Percentiles rank a stretch among this genome's conserved stretches.
These are phyloP conservation scores for Puffinus mauretanicus DNA, from an alignment of 2,113 vertebrate species.

Conservation along the genomic window DNA sequence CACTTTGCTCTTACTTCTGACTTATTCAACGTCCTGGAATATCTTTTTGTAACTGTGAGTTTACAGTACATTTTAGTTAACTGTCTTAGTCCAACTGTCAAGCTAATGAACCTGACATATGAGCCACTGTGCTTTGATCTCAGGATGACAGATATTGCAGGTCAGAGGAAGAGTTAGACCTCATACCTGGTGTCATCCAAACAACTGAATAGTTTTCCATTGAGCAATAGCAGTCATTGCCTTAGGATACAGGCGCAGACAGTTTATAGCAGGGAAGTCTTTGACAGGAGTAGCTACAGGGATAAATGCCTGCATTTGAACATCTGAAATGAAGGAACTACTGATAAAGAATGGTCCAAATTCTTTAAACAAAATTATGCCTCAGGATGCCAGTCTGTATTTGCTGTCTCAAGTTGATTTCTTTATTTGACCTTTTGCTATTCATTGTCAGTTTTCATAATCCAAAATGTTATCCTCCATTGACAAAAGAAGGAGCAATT, in stretches of 20 bases:
- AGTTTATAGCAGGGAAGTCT: conserved; percentile 39
- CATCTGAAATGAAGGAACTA: conserved; percentile 49
- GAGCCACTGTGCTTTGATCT: conserved; percentile 60
- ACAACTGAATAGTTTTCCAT: neutral
- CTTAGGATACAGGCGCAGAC: conserved; percentile 54
- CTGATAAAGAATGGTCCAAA: conserved; percentile 52
- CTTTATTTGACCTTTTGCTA: conserved; percentile 57
- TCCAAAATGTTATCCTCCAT: neutral
- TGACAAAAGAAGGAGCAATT: conserved; percentile 13
- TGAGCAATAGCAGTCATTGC: conserved; percentile 4
- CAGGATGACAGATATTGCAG: conserved; percentile 26
- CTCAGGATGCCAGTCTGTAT: conserved; percentile 22
- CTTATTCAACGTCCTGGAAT: neutral
- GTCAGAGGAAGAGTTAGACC: neutral
- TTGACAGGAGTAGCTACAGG: conserved; percentile 59
- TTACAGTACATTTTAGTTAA: neutral
- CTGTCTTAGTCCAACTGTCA: neutral
- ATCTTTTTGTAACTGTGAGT: neutral
- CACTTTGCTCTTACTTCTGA: neutral
- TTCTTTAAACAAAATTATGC: conserved; percentile 16
- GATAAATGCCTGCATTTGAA: conserved; percentile 57
- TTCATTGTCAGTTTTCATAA: conserved; percentile 36
- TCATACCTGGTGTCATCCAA: neutral
- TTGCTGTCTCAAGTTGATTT: conserved; percentile 44
- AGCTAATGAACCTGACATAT: conserved; percentile 5